These are phyloP conservation scores for Tiliqua scincoides DNA, from an alignment of 2,113 vertebrate species.

Conservation along the genomic window DNA sequence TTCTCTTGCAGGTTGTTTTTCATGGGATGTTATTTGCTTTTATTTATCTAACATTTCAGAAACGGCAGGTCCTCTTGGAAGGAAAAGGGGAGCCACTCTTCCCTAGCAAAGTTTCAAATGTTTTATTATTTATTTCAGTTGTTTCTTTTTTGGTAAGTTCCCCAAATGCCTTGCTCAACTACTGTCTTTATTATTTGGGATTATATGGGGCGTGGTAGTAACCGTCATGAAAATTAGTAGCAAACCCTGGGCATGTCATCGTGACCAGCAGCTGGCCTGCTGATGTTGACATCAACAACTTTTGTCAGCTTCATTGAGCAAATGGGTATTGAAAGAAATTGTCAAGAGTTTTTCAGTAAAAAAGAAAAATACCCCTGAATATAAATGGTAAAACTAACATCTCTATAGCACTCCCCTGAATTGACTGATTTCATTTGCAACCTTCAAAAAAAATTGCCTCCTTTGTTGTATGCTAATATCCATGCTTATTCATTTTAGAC, in stretches of 20 bases:
- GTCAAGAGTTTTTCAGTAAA: neutral
- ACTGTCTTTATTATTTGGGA: neutral
- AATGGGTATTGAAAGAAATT: neutral
- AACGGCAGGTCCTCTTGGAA: constrained; percentile 88
- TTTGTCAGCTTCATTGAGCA: neutral
- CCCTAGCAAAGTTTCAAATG: constrained; percentile 87
- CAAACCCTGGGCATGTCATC: rapidly evolving
- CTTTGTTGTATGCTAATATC: neutral
- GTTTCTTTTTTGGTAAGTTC: constrained; percentile 90
- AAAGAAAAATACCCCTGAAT: neutral
- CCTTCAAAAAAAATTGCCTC: neutral
- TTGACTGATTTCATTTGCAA: neutral
- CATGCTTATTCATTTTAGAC: constrained; percentile 75
- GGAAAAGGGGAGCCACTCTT: constrained; percentile 93
- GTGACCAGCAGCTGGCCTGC: constrained; percentile 27
- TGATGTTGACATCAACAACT: neutral
- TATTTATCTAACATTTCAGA: constrained; percentile 92
- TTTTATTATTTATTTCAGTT: constrained; percentile 89
- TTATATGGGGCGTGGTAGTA: neutral
- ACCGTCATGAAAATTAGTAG: neutral
- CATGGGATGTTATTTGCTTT: constrained; percentile 96
- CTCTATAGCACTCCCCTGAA: neutral
- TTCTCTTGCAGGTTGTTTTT: constrained; percentile 86
- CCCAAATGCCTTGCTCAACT: neutral
- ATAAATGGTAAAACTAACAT: constrained; percentile 1